Evolutionary conservation across 2,888 invertebrate genomes (phyloP).

Genomic region (Junonia oenone): DNA sequence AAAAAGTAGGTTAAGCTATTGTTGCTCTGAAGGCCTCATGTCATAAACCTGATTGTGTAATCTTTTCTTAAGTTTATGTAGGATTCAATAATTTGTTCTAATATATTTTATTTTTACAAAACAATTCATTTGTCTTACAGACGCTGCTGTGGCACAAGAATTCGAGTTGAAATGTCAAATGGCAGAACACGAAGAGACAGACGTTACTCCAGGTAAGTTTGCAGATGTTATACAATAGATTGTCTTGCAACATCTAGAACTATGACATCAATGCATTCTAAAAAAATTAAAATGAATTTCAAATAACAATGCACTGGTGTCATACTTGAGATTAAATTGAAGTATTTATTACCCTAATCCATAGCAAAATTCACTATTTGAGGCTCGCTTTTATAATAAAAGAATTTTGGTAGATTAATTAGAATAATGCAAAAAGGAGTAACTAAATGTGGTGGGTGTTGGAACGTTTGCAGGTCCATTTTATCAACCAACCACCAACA

Average conservation of each 20-base stretch:
- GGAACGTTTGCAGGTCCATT: constrained; percentile 81
- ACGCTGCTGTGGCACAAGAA: constrained; percentile 92
- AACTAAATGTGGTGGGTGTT: constrained; percentile 79
- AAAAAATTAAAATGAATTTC: neutral
- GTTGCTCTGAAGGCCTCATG: too few species aligned
- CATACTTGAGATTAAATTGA: neutral
- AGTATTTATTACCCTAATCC: constrained; percentile 3
- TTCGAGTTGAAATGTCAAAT: constrained; percentile 95
- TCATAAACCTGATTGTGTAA: too few species aligned
- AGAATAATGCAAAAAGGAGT: constrained; percentile 43
- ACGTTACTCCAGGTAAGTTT: constrained; percentile 54
- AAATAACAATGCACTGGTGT: constrained; percentile 6
- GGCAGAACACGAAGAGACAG: constrained; percentile 88
- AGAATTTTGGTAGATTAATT: constrained; percentile 26
- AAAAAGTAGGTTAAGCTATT: too few species aligned
- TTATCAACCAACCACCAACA: constrained; percentile 79
- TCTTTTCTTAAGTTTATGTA: too few species aligned
- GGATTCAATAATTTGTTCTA: too few species aligned
- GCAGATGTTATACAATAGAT: neutral
- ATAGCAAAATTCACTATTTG: constrained; percentile 8
- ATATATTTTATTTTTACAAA: too few species aligned
- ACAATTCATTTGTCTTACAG: too few species aligned
- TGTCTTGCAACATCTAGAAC: constrained; percentile 2
- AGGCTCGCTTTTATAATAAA: constrained; percentile 14
- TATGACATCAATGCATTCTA: constrained; percentile 1